Conservation (phyloP, 2,888 invertebrate species). For the Drosophila antonietae region DNA sequence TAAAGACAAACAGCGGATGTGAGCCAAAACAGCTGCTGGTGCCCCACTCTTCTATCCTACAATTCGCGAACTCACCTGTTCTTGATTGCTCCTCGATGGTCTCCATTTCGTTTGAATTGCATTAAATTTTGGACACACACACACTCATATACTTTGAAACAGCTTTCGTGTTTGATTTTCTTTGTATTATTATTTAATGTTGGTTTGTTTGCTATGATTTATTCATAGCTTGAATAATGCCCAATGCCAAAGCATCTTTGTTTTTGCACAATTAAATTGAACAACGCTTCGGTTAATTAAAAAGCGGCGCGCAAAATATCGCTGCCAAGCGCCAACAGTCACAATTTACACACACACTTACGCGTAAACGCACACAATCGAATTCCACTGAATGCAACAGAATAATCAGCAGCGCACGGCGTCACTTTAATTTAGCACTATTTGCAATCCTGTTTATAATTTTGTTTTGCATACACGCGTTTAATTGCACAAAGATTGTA, state of each 20-base stretch:
- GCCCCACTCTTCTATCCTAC: not conserved
- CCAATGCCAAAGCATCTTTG: conserved; percentile 38
- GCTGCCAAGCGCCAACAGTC: conserved; percentile 32
- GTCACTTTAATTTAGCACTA: conserved; percentile 35
- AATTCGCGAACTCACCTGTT: conserved; percentile 73
- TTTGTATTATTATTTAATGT: conserved; percentile 25
- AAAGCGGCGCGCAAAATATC: conserved; percentile 66
- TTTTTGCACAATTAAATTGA: conserved; percentile 47
- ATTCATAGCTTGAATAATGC: conserved; percentile 35
- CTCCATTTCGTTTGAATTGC: conserved; percentile 73
- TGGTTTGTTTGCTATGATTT: conserved; percentile 47
- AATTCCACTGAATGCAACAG: conserved; percentile 36
- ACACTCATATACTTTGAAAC: conserved; percentile 42
- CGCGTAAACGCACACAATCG: conserved; percentile 23
- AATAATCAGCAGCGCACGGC: conserved; percentile 36
- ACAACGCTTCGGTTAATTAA: conserved; percentile 58
- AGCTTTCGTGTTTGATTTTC: conserved; percentile 27
- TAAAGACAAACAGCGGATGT: conserved; percentile 10
- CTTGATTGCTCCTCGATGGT: conserved; percentile 83
- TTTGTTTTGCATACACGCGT: conserved; percentile 18
- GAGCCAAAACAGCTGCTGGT: conserved; percentile 45
- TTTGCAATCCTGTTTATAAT: conserved; percentile 22
- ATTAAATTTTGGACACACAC: conserved; percentile 43
- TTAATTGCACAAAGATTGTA: conserved; percentile 36
- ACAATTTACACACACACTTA: conserved; percentile 41